Conservation (phyloP, 2,113 vertebrate species). For the Mystacornis crossleyi region DNA sequence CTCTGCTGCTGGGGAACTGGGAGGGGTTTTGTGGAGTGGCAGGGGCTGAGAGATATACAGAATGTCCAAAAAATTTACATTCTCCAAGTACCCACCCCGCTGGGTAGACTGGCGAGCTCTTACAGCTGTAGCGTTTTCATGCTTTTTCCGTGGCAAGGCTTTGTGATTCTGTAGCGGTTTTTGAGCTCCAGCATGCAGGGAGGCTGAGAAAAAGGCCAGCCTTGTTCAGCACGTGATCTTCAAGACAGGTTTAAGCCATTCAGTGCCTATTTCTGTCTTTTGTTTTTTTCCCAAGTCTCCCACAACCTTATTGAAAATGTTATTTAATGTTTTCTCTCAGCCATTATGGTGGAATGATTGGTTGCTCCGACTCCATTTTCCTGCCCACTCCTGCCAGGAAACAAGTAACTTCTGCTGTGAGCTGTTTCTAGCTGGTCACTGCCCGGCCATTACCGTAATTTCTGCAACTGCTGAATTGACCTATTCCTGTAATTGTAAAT, state of each 20-base stretch:
- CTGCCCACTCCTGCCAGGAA: background rate
- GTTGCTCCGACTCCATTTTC: background rate
- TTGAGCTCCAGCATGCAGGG: background rate
- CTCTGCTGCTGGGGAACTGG: background rate
- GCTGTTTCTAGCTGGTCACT: background rate
- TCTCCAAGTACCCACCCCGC: background rate
- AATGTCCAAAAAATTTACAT: background rate
- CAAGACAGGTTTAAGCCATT: background rate
- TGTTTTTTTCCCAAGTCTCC: background rate
- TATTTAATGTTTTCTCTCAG: background rate
- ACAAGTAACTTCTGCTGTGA: background rate
- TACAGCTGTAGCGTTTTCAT: background rate
- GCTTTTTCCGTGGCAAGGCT: rapidly evolving
- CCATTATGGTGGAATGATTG: background rate
- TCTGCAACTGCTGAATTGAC: background rate
- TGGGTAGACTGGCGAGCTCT: background rate
- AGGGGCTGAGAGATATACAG: background rate
- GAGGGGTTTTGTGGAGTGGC: background rate
- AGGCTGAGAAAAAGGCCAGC: background rate
- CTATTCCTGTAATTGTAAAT: background rate
- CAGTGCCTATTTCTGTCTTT: rapidly evolving
- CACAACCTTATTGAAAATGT: background rate
- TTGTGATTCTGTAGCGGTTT: background rate
- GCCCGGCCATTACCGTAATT: rapidly evolving
- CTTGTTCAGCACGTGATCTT: background rate